Evolutionary conservation across 2,113 vertebrate species (phyloP), one percentile per base, ranked within the genome.

Genomic region (Turdus rufiventris): DNA sequence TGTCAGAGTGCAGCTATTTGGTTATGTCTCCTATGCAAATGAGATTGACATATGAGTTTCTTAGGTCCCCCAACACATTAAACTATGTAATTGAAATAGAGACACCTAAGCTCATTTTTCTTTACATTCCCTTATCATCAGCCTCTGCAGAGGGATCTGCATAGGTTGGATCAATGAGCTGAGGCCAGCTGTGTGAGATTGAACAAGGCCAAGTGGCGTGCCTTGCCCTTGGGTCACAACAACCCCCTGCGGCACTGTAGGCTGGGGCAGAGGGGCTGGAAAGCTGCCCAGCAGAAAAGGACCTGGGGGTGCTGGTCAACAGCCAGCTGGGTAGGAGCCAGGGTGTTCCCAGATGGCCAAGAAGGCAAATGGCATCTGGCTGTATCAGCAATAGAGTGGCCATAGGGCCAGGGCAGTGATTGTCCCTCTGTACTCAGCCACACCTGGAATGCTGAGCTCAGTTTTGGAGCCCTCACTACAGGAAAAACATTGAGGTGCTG

Each of bases 361-460:
- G 47, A 56, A 48, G 25, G 48, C 54, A 0, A 0, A 19, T 8
- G 42, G 42, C 40, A 76, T 16, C 29, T 23, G 70, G 20, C 12
- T 54, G 31, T 31, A 10, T 34, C 17, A 47, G 62, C 40, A 47
- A 31, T 4, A 40, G 61, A 3, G 36, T 4, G n/a, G 20, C n/a
- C 54, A 75, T 6, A 29, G 34, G 17, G 54, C 5, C 26, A 42
- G 61, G 17, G 38, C 38, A 51, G 70, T 1, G 54, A 61, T 8
- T 47, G n/a, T 31, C 18, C 6, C 38, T 20, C 29, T 61, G n/a
- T 25, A 15, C 24, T 21, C 0, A 0, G 25, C 23, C 10, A 4
- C 15, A 45, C 28, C 12, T 43, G 5, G 36, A 88, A 15, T 14
- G 6, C 25, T 18, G 4, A 15, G 40, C 31, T 29, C 18, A 42